Evolutionary conservation across 2,113 vertebrate genomes (phyloP), one percentile per base, ranked within the genome.

Genomic region (Lates calcarifer): DNA sequence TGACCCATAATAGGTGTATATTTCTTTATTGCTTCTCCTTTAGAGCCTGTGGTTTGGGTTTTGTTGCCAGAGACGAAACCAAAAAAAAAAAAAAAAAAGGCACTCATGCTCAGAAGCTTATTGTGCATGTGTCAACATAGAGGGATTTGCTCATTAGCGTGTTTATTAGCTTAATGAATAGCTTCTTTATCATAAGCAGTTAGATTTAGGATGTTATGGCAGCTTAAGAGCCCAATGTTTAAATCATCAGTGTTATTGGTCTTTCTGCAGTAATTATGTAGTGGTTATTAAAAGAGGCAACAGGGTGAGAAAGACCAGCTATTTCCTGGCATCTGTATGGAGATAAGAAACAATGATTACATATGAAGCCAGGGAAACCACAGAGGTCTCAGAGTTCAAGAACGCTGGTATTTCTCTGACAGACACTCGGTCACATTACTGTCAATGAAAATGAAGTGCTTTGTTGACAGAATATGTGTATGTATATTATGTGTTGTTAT

Each of bases 1-100:
- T 89, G 79, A 77, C 61, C 66, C 66, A 74, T 91, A 85, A 87
- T 87, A 70, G 35, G 58, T 81, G 73, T 66, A 56, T 84, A 81
- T 88, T 82, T 86, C 57, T 85, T 81, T 66, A 81, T 15, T 58
- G 55, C 75, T 35, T 66, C 72, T 86, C 24, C 72, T 85, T 51
- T 61, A 70, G 65, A 57, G 53, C 33, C 62, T 85, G 89, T 74
- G 81, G 90, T 83, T 87, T 77, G 22, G 28, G 39, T 81, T 73
- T 62, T 14, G 29, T 45, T 85, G 45, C 70, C 68, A 53, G 43
- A 69, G 26, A 78, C 7, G 5, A 39, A 28, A 53, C 24, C 45
- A 35, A 62, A 79, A 74, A 5, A 56, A 17, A 37, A 28, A 53
- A 28, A 58, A 86, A 71, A 20, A 20, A 68, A 7, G 35, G 68